Conservation (phyloP, 2,797 vertebrate genomes). For the Centroberyx gerrardi region DNA sequence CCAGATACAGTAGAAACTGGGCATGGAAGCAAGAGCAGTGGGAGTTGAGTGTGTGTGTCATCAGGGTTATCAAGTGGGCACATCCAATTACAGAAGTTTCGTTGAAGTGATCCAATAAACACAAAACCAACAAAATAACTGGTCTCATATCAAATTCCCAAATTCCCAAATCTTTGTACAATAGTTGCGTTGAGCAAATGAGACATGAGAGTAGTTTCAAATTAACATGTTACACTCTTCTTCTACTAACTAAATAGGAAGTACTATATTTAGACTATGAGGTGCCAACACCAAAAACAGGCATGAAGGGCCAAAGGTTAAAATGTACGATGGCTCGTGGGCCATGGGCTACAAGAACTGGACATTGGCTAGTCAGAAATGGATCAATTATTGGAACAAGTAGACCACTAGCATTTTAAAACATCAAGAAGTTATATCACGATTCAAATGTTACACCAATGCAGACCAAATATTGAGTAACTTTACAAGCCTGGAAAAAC, state of each 20-base stretch:
- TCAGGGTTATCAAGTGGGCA: too few relatives aligned
- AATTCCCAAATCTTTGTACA: not conserved
- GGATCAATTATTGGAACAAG: not conserved
- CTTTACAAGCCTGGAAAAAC: constrained; percentile 24
- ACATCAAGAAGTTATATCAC: not conserved
- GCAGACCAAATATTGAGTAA: constrained; percentile 5
- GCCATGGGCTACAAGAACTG: not conserved
- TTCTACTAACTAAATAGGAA: constrained; percentile 7
- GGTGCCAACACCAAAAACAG: constrained; percentile 21
- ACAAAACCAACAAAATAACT: not conserved
- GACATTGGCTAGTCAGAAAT: not conserved
- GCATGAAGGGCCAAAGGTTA: not conserved
- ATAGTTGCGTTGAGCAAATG: not conserved
- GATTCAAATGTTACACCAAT: not conserved
- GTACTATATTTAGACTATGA: constrained; percentile 39
- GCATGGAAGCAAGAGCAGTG: too few relatives aligned
- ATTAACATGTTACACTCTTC: not conserved
- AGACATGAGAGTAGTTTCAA: constrained; percentile 9
- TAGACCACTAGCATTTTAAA: not conserved
- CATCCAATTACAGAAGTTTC: too few relatives aligned
- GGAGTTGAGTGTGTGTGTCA: too few relatives aligned
- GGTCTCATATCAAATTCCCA: not conserved
- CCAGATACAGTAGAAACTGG: not conserved
- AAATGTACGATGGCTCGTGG: not conserved
- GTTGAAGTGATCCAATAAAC: not conserved